phyloP scores from a whole-genome alignment of 1,140 invertebrate species.

The Paralvinella palmiformis region DNA sequence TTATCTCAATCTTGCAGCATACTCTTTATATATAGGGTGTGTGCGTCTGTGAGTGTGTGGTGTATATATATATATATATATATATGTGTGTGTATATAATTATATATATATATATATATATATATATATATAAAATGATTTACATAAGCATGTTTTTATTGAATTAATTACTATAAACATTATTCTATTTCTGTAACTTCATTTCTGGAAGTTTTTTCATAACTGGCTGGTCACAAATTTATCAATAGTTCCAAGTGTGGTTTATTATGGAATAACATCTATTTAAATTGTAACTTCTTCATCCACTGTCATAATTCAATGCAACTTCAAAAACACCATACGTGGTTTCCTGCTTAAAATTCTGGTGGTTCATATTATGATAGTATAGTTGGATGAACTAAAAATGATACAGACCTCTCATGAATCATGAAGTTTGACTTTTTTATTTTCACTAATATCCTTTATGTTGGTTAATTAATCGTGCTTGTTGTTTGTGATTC shows the following conservation, averaged over 20 bases:
- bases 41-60: too few species aligned
- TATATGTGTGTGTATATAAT: not conserved
- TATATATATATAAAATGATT: not conserved
- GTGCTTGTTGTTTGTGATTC: too few species aligned
- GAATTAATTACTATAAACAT: not conserved
- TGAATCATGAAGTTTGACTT: too few species aligned
- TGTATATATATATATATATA: not conserved
- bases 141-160: slow-evolving; percentile 1
- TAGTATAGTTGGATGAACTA: too few species aligned
- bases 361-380: too few species aligned
- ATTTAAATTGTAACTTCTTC: too few species aligned
- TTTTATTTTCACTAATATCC: too few species aligned
- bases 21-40: too few species aligned
- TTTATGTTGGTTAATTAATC: too few species aligned
- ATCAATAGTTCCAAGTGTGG: not conserved
- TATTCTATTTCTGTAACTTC: not conserved
- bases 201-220: not conserved
- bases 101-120: slow-evolving; percentile 3
- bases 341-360: too few species aligned
- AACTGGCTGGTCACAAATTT: not conserved
- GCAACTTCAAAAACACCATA: not conserved
- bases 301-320: not conserved
- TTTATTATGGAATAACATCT: not conserved
- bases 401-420: too few species aligned
- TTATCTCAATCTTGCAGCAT: too few species aligned